Percentiles rank a stretch among this genome's conserved stretches.
phyloP scores from a whole-genome alignment of 2,888 invertebrate genomes.

The Aspidiotus destructor region DNA sequence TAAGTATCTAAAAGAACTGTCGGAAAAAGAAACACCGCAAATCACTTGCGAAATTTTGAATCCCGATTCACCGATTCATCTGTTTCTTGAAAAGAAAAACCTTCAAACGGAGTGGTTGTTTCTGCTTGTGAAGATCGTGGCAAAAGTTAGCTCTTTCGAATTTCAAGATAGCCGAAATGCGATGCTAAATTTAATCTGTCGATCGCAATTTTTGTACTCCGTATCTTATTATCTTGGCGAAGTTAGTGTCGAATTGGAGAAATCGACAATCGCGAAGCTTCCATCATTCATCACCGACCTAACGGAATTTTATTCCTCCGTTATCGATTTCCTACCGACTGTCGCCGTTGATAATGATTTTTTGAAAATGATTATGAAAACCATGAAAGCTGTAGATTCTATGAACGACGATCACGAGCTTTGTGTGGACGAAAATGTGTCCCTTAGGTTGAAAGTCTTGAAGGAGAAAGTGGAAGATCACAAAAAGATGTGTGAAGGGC shows the following conservation, averaged over 20 bases:
- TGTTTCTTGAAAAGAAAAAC: slow-evolving; percentile 16
- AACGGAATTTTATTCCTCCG: slow-evolving; percentile 39
- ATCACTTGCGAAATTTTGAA: slow-evolving; percentile 26
- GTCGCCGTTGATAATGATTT: slow-evolving; percentile 40
- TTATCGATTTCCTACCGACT: slow-evolving; percentile 41
- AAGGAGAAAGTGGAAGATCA: slow-evolving; percentile 31
- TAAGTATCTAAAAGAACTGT: slow-evolving; percentile 23
- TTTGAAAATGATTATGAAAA: slow-evolving; percentile 38
- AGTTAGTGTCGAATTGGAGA: slow-evolving; percentile 33
- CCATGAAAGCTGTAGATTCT: slow-evolving; percentile 37
- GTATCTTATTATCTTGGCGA: slow-evolving; percentile 35
- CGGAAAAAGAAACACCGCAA: slow-evolving; percentile 18
- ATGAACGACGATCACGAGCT: slow-evolving; percentile 36
- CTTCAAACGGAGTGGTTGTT: slow-evolving; percentile 27
- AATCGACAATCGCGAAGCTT: slow-evolving; percentile 37
- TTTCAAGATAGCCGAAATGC: slow-evolving; percentile 8
- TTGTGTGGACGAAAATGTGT: slow-evolving; percentile 27
- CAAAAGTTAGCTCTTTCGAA: slow-evolving; percentile 31
- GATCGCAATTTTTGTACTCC: slow-evolving; percentile 18
- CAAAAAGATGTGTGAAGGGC: slow-evolving; percentile 29
- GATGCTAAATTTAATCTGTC: slow-evolving; percentile 14
- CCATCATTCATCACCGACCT: slow-evolving; percentile 38
- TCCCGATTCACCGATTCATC: slow-evolving; percentile 14
- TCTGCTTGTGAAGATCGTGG: slow-evolving; percentile 20
- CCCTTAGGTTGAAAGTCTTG: slow-evolving; percentile 27